Evolutionary conservation across 1,140 invertebrate genomes (phyloP), one percentile per base, ranked within the genome.

Genomic region (Galleria mellonella): DNA sequence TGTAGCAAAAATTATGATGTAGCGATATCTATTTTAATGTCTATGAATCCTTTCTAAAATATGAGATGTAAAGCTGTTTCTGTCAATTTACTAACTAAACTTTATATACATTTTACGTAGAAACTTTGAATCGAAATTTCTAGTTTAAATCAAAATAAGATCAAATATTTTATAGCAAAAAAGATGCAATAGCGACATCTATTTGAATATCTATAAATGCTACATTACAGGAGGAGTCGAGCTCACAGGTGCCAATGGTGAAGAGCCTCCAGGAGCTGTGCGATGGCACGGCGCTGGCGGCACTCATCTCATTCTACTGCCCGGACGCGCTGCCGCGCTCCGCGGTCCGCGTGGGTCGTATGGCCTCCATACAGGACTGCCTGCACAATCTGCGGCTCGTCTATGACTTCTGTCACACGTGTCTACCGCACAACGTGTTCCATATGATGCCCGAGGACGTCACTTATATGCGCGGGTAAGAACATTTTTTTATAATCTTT

Each of bases 401-500:
- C 32, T 91, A 94, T 69, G 90, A 92, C 60, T 98, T 99, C 87
- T 98, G 96, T 77, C 84, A 90, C 54, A 89, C 91, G 76, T 90
- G 90, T 76, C 89, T 99, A 71, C 96, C 96, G 51, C 92, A 93
- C 81, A 92, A 94, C 65, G 93, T 96, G 71, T 98, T 98, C 88
- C 97, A 98, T 77, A 94, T 99, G 89, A 92, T 93, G 73, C 95
- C 96, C 31, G 97, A 99, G 82, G 98, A 99, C 82, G 92, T 99
- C 38, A 94, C 98, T 15, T 98, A 98, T 73, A 94, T 97, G 90
- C 91, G 96, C 81, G 95, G 96, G 94, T 96, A 78, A 87, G 84
- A 23, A 23, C 17, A 23, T 23, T 23, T 23, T 23, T 2, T n/a
- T n/a, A n/a, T n/a, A n/a, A n/a, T n/a, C n/a, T n/a, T n/a, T n/a